Evolutionary conservation across 2,888 invertebrate genomes (phyloP), one percentile per base, ranked within the genome.

Genomic region (Argyresthia goedartella): DNA sequence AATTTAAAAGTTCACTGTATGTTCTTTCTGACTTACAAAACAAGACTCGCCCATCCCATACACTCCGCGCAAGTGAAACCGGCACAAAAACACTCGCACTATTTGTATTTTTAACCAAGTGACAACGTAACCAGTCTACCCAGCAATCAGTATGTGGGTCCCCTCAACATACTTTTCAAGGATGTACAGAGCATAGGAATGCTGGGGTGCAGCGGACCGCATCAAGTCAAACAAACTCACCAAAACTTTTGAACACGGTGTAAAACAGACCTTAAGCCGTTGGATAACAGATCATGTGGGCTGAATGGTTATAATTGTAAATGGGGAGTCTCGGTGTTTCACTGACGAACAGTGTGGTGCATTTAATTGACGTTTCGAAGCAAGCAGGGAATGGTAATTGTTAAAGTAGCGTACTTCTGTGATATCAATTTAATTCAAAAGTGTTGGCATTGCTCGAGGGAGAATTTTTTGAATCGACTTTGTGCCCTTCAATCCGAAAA

Each of bases 91-190:
- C 41, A 10, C 41, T 41, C 13, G 41, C 13, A 41, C 13, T 41
- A 41, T 13, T 41, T 41, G 25, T 45, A 45, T 45, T 45, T 45
- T 45, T 45, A 45, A 45, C 45, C 16, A 16, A 2, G 25, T 16
- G 11, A 45, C 11, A 41, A 41, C 41, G 41, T 41, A 47, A 47
- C 47, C 34, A 34, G 47, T 35, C 39, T 39, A 39, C 49, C 14
- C 35, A 36, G 6, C 25, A 25, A 11, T 48, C 35, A 34, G 48
- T 48, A 49, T 41, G 49, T 49, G 49, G 49, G 49, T 49, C 49
- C 49, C 49, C 49, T 34, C 49, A 34, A 41, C 49, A 49, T 49
- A 49, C 41, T 49, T 49, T 15, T 49, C 49, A 49, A 49, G 49
- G 49, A 49, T 49, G 47, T 33, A 11, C 47, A 15, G 44, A 14